phyloP scores from a whole-genome alignment of 2,797 vertebrate genomes.

The Alectoris magna region DNA sequence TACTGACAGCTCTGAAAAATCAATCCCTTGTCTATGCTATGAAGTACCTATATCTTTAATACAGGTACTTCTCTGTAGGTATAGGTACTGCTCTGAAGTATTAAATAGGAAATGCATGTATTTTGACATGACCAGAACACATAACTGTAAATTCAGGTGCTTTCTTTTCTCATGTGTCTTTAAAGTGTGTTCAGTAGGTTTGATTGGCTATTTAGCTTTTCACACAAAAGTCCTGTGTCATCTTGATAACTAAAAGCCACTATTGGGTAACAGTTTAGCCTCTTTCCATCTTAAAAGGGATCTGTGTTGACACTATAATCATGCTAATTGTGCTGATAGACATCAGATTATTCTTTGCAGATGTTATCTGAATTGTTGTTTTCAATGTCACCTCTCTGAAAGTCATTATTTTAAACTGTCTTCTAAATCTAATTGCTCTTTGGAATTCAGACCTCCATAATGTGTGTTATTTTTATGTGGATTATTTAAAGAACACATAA shows the following conservation, averaged over 20 bases:
- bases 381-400: neutral
- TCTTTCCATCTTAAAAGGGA: neutral
- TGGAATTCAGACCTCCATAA: neutral
- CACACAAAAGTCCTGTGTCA: fast-evolving
- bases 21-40: neutral
- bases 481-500: neutral
- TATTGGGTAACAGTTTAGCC: neutral
- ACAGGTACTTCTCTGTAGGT: no score
- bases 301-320: neutral
- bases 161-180: neutral
- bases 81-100: neutral
- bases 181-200: neutral
- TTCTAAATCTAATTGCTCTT: neutral
- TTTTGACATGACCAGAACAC: neutral
- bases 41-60: no score
- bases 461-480: neutral
- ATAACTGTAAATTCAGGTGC: neutral
- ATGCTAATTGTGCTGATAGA: neutral
- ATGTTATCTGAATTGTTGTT: neutral
- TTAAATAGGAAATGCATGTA: neutral
- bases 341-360: neutral
- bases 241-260: neutral
- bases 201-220: neutral
- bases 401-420: neutral
- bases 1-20: neutral